Percentiles rank a stretch among this genome's conserved stretches.
These are phyloP conservation scores for Eunapius fragilis DNA, from an alignment of 37 sponge, comb jelly and placozoan species.

Conservation along the genomic window DNA sequence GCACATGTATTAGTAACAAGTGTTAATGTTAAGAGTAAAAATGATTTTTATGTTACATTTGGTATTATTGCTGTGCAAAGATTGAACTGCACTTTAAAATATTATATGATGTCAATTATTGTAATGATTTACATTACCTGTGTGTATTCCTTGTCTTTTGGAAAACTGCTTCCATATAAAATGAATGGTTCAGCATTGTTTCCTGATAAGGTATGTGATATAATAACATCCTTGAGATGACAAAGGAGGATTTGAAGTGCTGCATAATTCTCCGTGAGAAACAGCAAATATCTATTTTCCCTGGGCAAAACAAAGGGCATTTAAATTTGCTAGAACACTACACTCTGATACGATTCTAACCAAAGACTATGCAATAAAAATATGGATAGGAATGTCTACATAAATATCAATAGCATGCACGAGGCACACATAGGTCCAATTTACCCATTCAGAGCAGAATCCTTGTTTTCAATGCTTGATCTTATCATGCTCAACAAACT, in stretches of 20 bases:
- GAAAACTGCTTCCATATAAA: slow-evolving; percentile 70
- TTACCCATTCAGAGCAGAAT: slow-evolving; percentile 77
- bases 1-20: too few relatives aligned
- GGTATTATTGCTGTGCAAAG: too few relatives aligned
- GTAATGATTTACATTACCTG: slow-evolving; percentile 22
- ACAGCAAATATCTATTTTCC: slow-evolving; percentile 66
- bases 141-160: slow-evolving; percentile 65
- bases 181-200: slow-evolving; percentile 35
- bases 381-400: too few relatives aligned
- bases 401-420: too few relatives aligned
- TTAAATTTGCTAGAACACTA: background rate
- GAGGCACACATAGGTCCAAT: too few relatives aligned
- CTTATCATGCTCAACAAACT: slow-evolving; percentile 71
- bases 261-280: slow-evolving; percentile 65
- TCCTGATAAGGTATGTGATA: too few relatives aligned
- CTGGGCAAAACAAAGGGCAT: slow-evolving; percentile 4
- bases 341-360: too few relatives aligned
- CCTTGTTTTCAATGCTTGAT: slow-evolving; percentile 60
- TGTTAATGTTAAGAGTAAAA: too few relatives aligned
- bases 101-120: too few relatives aligned
- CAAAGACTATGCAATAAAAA: background rate
- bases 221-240: slow-evolving; percentile 12
- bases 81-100: too few relatives aligned
- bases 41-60: too few relatives aligned
- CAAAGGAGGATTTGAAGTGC: slow-evolving; percentile 54